phyloP scores from a whole-genome alignment of 2,113 vertebrate species.

The Maccullochella peelii region DNA sequence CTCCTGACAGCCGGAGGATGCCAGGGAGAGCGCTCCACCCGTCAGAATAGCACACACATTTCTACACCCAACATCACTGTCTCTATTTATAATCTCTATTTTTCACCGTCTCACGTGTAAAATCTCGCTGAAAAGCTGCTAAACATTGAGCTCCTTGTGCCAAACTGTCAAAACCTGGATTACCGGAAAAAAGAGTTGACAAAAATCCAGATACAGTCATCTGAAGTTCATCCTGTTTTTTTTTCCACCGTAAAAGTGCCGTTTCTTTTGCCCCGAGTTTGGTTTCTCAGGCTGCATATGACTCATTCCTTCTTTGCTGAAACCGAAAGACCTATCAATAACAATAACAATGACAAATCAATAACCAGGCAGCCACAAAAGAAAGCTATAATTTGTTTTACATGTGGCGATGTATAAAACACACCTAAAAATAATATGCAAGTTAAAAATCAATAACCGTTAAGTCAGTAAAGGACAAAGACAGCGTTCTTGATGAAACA shows the following conservation, averaged over 20 bases:
- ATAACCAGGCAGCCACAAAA: not conserved
- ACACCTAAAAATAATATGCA: not conserved
- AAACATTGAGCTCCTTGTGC: constrained; percentile 8
- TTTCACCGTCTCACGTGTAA: not conserved
- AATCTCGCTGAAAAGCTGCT: constrained; percentile 2
- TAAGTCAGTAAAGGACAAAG: not conserved
- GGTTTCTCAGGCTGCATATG: not conserved
- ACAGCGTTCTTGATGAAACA: not conserved
- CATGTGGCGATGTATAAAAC: not conserved
- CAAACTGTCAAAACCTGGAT: constrained; percentile 16
- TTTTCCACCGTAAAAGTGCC: no score
- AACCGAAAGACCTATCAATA: no score
- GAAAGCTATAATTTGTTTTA: not conserved
- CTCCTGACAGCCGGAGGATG: not conserved
- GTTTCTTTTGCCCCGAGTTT: not conserved
- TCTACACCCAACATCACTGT: not conserved
- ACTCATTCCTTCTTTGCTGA: no score
- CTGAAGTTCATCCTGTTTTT: not conserved
- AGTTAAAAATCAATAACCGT: not conserved
- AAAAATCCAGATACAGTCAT: not conserved
- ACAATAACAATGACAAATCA: no score
- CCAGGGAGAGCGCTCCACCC: not conserved
- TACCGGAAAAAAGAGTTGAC: constrained; percentile 17
- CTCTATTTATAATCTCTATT: not conserved
- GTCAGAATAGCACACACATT: not conserved